A percentile compares a stretch with the other conserved stretches of the same genome.
Evolutionary conservation across 92 coral and sea anemone species (phyloP).

Genomic region (Porites divaricata): DNA sequence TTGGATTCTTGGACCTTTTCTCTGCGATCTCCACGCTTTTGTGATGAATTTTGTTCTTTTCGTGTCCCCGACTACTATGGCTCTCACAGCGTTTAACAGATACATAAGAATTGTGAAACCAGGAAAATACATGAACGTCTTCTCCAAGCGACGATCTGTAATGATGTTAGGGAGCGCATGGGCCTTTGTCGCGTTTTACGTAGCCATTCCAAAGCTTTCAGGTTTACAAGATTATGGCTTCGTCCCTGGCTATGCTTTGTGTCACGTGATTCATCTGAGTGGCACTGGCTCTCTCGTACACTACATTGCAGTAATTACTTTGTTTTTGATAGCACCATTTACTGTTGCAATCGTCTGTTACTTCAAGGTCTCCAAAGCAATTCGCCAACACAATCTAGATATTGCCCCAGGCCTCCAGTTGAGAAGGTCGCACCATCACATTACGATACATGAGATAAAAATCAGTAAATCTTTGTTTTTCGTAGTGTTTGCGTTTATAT

Average conservation of each 20-base stretch:
- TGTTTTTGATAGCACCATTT: conserved; percentile 6
- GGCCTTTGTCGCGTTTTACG: conserved; percentile 25
- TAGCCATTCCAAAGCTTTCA: conserved; percentile 5
- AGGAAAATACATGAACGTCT: background rate
- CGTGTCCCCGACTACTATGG: conserved; percentile 28
- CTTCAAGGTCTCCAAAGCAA: conserved; percentile 1
- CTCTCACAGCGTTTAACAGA: conserved; percentile 29
- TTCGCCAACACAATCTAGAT: conserved; percentile 12
- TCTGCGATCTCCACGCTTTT: conserved; percentile 19
- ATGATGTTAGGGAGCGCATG: conserved; percentile 5
- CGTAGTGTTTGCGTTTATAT: conserved; percentile 24
- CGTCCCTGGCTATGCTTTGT: conserved; percentile 13
- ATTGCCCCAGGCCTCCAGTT: conserved; percentile 9
- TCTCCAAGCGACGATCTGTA: conserved; percentile 14
- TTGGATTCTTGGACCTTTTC: background rate
- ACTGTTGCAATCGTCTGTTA: conserved; percentile 9
- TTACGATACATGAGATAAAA: conserved; percentile 7
- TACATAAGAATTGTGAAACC: conserved; percentile 20
- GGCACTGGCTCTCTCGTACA: background rate
- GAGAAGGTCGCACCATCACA: background rate
- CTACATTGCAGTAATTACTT: conserved; percentile 5
- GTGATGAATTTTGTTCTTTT: conserved; percentile 5
- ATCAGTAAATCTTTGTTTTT: conserved; percentile 29
- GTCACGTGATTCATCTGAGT: conserved; percentile 26
- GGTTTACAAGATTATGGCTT: conserved; percentile 16